Base-by-base conservation (phyloP, 2,797 vertebrate species). In the Scleropages formosus region DNA sequence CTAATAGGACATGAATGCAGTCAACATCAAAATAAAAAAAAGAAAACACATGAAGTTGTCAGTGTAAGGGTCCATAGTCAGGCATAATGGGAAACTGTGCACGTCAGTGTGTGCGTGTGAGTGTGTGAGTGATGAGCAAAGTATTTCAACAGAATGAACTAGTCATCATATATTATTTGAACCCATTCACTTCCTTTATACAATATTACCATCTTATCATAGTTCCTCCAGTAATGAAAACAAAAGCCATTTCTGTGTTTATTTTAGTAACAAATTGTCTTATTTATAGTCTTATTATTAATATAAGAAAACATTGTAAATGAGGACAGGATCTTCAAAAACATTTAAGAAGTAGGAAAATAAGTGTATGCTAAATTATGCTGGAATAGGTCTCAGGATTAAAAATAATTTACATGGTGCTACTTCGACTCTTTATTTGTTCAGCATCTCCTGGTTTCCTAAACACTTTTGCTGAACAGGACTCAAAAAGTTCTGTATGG, bases 191-290 rank as follows among this genome's bases (percentile, higher is more conserved):
- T 39, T 39, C 31, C 31, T 2, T 6, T 6, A 39, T 31, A 39
- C 31, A 39, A 6, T 39, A 39, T 39, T 39, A 2, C 31, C 31
- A 39, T 39, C 39, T 39, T 39, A 31, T 31, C 39, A 31, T 39
- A 39, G 31, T 39, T 31, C 31, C 31, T 39, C 31, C 31, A 39
- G 39, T 39, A 39, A 39, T 39, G 31, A 31, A 39, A 39, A 39
- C 39, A 39, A 39, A 39, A 58, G 18, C 12, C 58, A 9, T 13
- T 58, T n/a, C 27, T 61, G 4, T 22, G 60, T 61, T 39, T 31
- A 72, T 72, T 75, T 75, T 46, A 24, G 31, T 22, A 46, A 69
- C 13, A 58, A 16, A 39, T 49, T 60, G 4, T 51, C 39, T 58
- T 24, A 47, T 31, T 69, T 26, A 47, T 26, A 39, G 31, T 44